Evolutionary conservation across 2,888 invertebrate species (phyloP).

Genomic region (Pyrrhia umbra): DNA sequence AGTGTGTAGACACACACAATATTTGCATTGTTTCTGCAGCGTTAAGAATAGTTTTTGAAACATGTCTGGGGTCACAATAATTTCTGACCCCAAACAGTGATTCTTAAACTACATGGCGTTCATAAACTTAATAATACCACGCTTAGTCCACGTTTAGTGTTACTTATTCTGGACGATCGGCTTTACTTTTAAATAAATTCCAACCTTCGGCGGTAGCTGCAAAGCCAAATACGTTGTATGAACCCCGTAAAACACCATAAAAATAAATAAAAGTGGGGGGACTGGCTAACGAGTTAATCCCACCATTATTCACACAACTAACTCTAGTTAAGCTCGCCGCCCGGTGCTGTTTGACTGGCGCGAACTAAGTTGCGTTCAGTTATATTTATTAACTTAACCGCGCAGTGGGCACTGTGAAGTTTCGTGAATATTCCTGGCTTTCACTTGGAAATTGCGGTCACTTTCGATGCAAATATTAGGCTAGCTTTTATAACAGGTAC

Average conservation of each 20-base stretch:
- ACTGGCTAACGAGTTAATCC: slow-evolving; percentile 55
- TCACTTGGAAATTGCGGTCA: background rate
- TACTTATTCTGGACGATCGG: too few species aligned
- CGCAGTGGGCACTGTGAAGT: background rate
- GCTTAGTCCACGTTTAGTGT: too few species aligned
- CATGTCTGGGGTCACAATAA: too few species aligned
- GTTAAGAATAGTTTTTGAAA: too few species aligned
- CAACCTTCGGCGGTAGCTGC: background rate
- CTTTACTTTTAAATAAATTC: too few species aligned
- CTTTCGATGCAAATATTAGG: slow-evolving; percentile 12
- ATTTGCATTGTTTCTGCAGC: too few species aligned
- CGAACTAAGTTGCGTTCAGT: slow-evolving; percentile 37
- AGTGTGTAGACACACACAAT: too few species aligned
- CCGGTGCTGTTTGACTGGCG: slow-evolving; percentile 46
- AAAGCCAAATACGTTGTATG: slow-evolving; percentile 19
- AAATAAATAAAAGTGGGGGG: slow-evolving; percentile 51
- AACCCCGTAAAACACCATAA: slow-evolving; percentile 38
- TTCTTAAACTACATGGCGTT: too few species aligned
- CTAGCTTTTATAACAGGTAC: background rate
- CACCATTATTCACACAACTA: slow-evolving; percentile 56
- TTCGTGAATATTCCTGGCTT: slow-evolving; percentile 14
- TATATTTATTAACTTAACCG: slow-evolving; percentile 44
- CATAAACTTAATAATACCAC: too few species aligned
- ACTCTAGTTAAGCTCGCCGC: slow-evolving; percentile 34
- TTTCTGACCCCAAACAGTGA: too few species aligned